Percentiles rank a stretch among this genome's conserved stretches.
Evolutionary conservation across 2,113 vertebrate genomes (phyloP).

Genomic region (Myiagra hebetior): DNA sequence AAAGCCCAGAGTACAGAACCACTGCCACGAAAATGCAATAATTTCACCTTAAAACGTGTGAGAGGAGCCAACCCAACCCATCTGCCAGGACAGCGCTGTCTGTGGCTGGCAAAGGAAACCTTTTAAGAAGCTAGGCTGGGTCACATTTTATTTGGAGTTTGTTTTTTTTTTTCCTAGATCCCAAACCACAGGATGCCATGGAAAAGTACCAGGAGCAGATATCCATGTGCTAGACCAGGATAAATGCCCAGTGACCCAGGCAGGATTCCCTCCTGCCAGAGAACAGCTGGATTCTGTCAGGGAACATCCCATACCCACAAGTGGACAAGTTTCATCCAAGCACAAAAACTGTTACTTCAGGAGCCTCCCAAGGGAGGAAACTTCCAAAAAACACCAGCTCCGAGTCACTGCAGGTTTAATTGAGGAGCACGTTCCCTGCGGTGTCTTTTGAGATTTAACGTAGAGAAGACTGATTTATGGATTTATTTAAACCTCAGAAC

Average conservation of each 20-base stretch:
- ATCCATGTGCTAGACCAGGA: not conserved
- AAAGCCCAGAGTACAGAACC: not conserved
- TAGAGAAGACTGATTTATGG: not conserved
- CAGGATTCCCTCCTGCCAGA: not conserved
- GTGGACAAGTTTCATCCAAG: not conserved
- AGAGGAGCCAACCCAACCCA: not conserved
- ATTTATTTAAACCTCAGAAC: not conserved
- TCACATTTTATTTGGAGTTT: not conserved
- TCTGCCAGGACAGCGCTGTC: not conserved
- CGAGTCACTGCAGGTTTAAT: not conserved
- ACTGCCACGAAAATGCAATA: not conserved
- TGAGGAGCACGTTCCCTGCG: accelerated
- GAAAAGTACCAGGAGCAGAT: not conserved
- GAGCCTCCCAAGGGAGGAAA: not conserved
- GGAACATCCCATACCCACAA: not conserved
- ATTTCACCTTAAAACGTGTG: not conserved
- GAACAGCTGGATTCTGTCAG: not conserved
- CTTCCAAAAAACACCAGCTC: not conserved
- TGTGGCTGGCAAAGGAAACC: not conserved
- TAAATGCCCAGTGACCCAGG: not conserved
- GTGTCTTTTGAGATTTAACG: not conserved
- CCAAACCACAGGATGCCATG: not conserved
- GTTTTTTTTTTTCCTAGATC: not conserved
- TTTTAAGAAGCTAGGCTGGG: not conserved
- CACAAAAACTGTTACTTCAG: not conserved